Evolutionary conservation across 2,797 vertebrate species (phyloP).

Genomic region (Eulemur mongoz): DNA sequence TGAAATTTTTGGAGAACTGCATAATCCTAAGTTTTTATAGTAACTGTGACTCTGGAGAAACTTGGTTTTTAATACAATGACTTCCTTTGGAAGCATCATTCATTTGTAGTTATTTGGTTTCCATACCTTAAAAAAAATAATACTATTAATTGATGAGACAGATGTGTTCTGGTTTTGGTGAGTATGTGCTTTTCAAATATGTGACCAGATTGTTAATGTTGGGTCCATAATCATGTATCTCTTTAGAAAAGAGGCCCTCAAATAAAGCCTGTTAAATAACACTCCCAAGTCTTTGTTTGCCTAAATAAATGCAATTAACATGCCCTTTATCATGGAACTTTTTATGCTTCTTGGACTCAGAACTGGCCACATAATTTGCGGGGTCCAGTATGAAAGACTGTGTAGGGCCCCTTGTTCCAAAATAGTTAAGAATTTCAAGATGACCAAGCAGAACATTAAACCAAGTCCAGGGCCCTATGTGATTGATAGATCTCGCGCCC

Average conservation of each 20-base stretch:
- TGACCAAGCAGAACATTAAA: background rate
- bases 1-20: background rate
- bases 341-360: background rate
- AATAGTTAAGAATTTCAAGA: background rate
- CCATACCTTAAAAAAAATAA: background rate
- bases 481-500: rapidly evolving
- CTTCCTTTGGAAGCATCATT: background rate
- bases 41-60: background rate
- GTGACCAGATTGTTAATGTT: background rate
- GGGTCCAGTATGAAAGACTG: background rate
- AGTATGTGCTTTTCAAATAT: background rate
- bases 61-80: background rate
- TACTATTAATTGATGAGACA: background rate
- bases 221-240: background rate
- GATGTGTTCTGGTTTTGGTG: background rate
- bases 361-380: background rate
- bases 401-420: background rate
- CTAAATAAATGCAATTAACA: background rate
- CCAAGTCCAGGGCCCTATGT: background rate
- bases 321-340: background rate
- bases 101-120: conserved; percentile 22
- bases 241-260: background rate
- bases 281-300: background rate
- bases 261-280: background rate
- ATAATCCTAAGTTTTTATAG: background rate